Conservation (phyloP, 92 coral and sea anemone species). For the Actinostola sp. region DNA sequence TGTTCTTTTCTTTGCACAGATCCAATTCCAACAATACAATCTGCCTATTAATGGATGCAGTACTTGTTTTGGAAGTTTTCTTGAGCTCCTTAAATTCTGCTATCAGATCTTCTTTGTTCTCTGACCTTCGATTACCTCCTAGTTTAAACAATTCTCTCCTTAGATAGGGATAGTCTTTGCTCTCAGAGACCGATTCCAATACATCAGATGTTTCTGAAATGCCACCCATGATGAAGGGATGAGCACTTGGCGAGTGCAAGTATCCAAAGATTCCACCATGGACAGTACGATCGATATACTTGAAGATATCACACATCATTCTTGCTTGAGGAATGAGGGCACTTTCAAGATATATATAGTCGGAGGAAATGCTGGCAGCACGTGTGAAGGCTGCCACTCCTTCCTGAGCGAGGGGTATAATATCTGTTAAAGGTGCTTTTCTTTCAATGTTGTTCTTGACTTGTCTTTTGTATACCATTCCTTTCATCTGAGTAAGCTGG, state of each 20-base stretch:
- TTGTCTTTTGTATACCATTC: slow-evolving; percentile 63
- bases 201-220: slow-evolving; percentile 53
- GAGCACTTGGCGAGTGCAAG: slow-evolving; percentile 15
- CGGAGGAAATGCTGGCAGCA: slow-evolving; percentile 58
- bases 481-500: slow-evolving; percentile 74
- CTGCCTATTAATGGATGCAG: slow-evolving; percentile 56
- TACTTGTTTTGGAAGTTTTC: slow-evolving; percentile 45
- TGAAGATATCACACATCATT: slow-evolving; percentile 64
- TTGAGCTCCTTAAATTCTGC: slow-evolving; percentile 5
- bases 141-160: too few species aligned
- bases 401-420: slow-evolving; percentile 43
- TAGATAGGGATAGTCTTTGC: slow-evolving; percentile 37
- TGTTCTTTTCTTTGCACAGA: neutral
- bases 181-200: slow-evolving; percentile 59
- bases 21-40: slow-evolving; percentile 52
- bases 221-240: slow-evolving; percentile 54
- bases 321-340: slow-evolving; percentile 65
- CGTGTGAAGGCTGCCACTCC: slow-evolving; percentile 62
- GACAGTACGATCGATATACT: slow-evolving; percentile 34
- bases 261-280: slow-evolving; percentile 28
- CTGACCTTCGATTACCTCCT: too few species aligned
- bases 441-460: slow-evolving; percentile 28
- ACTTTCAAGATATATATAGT: slow-evolving; percentile 37
- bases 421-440: slow-evolving; percentile 8
- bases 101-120: too few species aligned